Conservation (phyloP, 2,113 vertebrate species). For the Thalassarche chlororhynchos region DNA sequence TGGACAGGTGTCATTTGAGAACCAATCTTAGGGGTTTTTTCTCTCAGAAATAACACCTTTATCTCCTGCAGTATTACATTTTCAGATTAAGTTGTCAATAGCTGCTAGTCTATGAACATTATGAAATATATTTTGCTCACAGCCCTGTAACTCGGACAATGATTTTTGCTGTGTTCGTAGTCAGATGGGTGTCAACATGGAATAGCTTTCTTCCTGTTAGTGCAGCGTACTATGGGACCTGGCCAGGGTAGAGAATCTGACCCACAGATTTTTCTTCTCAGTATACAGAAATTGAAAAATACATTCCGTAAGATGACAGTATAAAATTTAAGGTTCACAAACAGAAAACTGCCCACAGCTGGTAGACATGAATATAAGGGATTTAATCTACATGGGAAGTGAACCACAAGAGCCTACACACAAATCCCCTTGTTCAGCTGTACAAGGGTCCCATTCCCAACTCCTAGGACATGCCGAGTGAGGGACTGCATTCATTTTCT, state of each 20-base stretch:
- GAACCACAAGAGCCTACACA: not conserved
- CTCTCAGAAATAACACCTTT: not conserved
- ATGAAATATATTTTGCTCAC: not conserved
- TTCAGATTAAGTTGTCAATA: not conserved
- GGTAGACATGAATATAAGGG: fast-evolving
- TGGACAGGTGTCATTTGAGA: not conserved
- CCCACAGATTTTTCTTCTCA: not conserved
- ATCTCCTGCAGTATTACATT: not conserved
- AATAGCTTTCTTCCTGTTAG: not conserved
- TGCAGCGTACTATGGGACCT: not conserved
- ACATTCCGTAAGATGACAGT: not conserved
- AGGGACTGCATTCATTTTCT: not conserved
- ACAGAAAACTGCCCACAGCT: not conserved
- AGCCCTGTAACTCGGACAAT: not conserved
- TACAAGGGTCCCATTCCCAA: not conserved
- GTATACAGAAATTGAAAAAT: not conserved
- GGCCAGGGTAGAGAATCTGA: not conserved
- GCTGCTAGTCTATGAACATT: not conserved
- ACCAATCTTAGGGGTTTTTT: not conserved
- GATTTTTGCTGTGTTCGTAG: not conserved
- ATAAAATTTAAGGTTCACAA: not conserved
- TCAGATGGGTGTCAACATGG: not conserved
- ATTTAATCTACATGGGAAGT: not conserved
- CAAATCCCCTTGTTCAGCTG: not conserved
- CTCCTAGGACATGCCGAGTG: not conserved